Base-by-base conservation (phyloP, 1,140 invertebrate species). In the Aphis gossypii region DNA sequence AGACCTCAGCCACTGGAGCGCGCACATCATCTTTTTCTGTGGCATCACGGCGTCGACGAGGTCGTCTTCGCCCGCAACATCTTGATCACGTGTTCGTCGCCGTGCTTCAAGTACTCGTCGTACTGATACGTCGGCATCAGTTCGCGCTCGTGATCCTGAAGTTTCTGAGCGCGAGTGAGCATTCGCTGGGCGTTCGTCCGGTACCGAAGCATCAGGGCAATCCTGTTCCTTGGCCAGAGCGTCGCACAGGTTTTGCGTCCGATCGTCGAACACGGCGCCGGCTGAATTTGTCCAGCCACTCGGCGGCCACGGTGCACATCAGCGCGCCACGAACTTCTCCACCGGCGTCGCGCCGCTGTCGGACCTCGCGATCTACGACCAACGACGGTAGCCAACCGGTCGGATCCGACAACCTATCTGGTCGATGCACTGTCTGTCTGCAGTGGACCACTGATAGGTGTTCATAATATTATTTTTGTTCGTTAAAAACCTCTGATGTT, bases 91-190 rank as follows among this genome's bases (percentile, higher is more conserved):
- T 92, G 90, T 44, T 83, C 76, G 46, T 84, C 76, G 21, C 76
- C 76, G 0, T 35, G 1, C 0, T 7, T 18, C 30, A 20, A 4
- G 46, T n/a, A 92, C 18, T 84, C 20, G 46, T 92, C 76, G 46
- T 92, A 92, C 41, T 51, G 91, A 8, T 84, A 92, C 35, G 76
- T 84, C 2, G 91, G 91, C 76, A 84, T 54, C 1, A 51, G 76
- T 25, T 92, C 91, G 44, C 76, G 91, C 68, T 84, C n/a, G 46
- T 92, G 76, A 8, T 92, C 76, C n/a, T 51, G 76, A 4, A 92
- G 76, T 84, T 84, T 84, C 76, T 92, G 76, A 0, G 91, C 91
- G 21, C 91, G 91, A 48, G 76, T 92, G n/a, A 92, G 20, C 91
- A 84, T 84, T 2, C 91, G 68, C 44, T 76, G 46, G 18, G 21